phyloP scores from a whole-genome alignment of 1,140 invertebrate species.

The Sminthurinus signatus region DNA sequence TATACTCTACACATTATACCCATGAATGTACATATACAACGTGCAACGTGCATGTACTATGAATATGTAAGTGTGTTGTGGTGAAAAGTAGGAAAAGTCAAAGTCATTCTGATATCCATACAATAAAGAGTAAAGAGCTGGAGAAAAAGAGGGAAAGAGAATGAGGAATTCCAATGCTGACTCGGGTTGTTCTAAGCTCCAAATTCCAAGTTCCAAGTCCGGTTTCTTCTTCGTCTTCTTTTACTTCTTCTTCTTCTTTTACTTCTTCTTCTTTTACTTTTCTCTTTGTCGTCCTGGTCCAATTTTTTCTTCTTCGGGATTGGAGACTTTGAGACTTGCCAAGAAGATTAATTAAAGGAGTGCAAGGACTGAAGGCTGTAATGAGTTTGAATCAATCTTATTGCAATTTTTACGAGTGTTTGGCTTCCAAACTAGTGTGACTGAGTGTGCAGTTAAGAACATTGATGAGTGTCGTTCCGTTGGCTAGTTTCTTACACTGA shows the following conservation, averaged over 20 bases:
- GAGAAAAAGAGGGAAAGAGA: neutral
- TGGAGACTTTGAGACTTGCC: no score
- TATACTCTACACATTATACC: no score
- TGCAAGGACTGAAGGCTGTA: constrained; percentile 13
- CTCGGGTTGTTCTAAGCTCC: no score
- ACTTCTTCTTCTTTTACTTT: neutral
- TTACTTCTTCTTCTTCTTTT: neutral
- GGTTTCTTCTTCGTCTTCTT: neutral
- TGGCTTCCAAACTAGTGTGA: constrained; percentile 18
- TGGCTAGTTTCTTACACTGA: constrained; percentile 15
- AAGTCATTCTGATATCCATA: no score
- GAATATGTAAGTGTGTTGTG: no score
- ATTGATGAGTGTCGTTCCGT: constrained; percentile 32
- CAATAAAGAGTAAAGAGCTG: no score
- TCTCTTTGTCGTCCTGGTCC: neutral
- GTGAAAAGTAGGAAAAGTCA: no score
- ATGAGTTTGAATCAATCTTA: constrained; percentile 33
- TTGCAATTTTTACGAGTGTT: constrained; percentile 31
- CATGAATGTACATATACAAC: no score
- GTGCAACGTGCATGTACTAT: no score
- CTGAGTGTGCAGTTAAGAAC: constrained; percentile 19
- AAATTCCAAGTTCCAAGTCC: no score
- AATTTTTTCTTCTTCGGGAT: no score
- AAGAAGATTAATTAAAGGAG: constrained; percentile 27
- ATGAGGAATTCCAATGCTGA: neutral